Conservation (phyloP, 2,113 vertebrate species). For the Hippocampus guttulatus region DNA sequence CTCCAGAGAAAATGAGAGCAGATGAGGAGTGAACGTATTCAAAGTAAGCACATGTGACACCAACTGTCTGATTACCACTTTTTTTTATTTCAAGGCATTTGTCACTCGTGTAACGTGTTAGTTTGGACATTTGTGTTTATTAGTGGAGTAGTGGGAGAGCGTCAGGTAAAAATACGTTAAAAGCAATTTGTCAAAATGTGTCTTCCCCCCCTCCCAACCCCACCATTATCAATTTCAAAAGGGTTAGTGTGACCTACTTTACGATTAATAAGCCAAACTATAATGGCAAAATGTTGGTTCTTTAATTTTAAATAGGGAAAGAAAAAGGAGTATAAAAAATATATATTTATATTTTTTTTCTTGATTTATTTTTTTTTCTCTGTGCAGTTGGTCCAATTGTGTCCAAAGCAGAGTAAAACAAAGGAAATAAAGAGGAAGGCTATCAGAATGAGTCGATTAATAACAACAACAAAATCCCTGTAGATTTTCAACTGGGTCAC, state of each 20-base stretch:
- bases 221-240: background rate
- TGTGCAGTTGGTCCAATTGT: no score
- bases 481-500: no score
- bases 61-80: slow-evolving; percentile 46
- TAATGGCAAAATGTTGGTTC: background rate
- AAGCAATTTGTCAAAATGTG: background rate
- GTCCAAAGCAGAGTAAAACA: no score
- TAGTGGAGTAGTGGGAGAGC: slow-evolving; percentile 1
- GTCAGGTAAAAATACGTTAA: no score
- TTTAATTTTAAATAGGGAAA: background rate
- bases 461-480: no score
- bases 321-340: background rate
- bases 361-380: background rate
- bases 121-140: slow-evolving; percentile 34
- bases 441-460: background rate
- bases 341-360: background rate
- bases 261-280: background rate
- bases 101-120: slow-evolving; percentile 44
- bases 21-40: slow-evolving; percentile 45
- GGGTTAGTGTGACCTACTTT: background rate
- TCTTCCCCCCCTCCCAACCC: background rate
- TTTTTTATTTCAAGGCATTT: slow-evolving; percentile 45
- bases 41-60: slow-evolving; percentile 54
- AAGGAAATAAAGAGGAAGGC: background rate
- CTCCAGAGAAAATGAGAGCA: slow-evolving; percentile 48